Conservation (phyloP, 2,797 vertebrate species). For the Danio aesculapii region DNA sequence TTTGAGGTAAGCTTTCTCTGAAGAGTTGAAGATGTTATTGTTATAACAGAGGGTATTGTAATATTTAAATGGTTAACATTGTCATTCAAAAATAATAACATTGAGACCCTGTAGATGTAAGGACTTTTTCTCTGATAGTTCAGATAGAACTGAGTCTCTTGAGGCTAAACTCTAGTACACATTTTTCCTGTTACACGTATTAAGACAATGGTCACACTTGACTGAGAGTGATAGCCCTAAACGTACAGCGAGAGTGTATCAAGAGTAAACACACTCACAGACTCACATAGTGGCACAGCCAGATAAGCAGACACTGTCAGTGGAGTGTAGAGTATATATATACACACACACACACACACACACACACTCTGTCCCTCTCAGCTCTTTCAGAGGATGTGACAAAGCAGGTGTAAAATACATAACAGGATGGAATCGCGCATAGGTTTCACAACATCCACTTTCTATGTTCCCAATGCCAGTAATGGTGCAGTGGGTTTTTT, state of each 20-base stretch:
- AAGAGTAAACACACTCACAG: slow-evolving; percentile 23
- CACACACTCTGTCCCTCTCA: not conserved
- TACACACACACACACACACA: not conserved
- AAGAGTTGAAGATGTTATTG: too few species aligned
- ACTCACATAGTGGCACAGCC: slow-evolving; percentile 11
- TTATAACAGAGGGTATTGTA: too few species aligned
- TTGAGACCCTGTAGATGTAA: not conserved
- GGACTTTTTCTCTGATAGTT: not conserved
- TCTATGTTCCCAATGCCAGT: not conserved
- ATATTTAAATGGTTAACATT: not conserved
- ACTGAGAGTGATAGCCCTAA: slow-evolving; percentile 8
- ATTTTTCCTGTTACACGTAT: slow-evolving; percentile 25
- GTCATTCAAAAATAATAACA: not conserved
- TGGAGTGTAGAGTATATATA: slow-evolving; percentile 5
- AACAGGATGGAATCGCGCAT: not conserved
- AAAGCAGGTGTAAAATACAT: slow-evolving; percentile 26
- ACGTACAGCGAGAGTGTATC: slow-evolving; percentile 13
- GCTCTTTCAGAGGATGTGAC: slow-evolving; percentile 10
- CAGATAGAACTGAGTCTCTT: not conserved
- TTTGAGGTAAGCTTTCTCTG: too few species aligned
- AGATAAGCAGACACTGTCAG: slow-evolving; percentile 32
- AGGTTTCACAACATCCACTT: slow-evolving; percentile 1
- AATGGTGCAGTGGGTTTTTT: not conserved
- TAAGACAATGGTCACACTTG: slow-evolving; percentile 30
- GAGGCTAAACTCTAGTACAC: not conserved